These are phyloP conservation scores for Drosophila parabipectinata DNA, from an alignment of 1,140 invertebrate species.

Conservation along the genomic window DNA sequence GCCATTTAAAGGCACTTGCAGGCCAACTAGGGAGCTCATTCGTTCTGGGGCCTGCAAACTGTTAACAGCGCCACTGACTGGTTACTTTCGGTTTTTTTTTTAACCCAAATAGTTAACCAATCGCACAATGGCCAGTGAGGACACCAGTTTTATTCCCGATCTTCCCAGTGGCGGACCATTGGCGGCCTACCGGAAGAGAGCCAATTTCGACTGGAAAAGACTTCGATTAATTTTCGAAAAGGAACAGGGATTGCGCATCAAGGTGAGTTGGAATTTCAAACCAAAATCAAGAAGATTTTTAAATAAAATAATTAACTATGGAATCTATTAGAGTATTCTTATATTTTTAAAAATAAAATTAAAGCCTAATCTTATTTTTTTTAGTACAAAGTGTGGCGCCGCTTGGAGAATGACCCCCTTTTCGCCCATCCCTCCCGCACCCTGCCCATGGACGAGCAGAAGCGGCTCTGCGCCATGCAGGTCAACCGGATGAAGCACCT, in stretches of 20 bases:
- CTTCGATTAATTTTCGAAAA: constrained; percentile 90
- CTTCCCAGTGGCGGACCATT: constrained; percentile 88
- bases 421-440: constrained; percentile 87
- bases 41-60: not conserved
- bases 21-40: constrained; percentile 5
- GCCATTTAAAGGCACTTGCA: not conserved
- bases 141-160: constrained; percentile 85
- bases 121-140: constrained; percentile 54
- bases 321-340: no score
- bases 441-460: constrained; percentile 90
- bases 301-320: no score
- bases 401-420: constrained; percentile 91
- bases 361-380: constrained; percentile 35
- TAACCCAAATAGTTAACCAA: constrained; percentile 4
- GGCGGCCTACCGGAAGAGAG: constrained; percentile 88
- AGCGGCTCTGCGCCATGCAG: constrained; percentile 87
- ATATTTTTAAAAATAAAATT: not conserved
- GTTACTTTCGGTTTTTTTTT: not conserved
- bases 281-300: no score
- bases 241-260: constrained; percentile 88
- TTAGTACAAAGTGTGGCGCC: constrained; percentile 92
- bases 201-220: constrained; percentile 92
- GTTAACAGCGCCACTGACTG: constrained; percentile 3
- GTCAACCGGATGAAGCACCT: constrained; percentile 86
- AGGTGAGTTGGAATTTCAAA: constrained; percentile 85